Conservation (phyloP, 2,113 vertebrate genomes). For the Asarcornis scutulata region DNA sequence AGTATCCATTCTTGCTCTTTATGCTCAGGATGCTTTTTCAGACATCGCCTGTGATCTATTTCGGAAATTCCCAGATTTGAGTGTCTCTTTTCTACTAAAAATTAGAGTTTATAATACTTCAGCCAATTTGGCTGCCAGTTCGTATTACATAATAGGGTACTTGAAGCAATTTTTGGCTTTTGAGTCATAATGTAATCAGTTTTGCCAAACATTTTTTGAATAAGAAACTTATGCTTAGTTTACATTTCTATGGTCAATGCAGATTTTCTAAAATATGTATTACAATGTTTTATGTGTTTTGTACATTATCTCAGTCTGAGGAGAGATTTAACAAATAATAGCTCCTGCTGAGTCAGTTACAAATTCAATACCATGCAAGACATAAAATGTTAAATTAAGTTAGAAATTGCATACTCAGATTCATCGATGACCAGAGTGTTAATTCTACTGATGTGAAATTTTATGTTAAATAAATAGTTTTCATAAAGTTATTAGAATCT, state of each 20-base stretch:
- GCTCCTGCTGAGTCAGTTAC: background rate
- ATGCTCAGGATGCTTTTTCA: background rate
- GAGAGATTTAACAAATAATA: background rate
- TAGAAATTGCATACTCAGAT: background rate
- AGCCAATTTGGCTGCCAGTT: background rate
- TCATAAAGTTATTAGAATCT: background rate
- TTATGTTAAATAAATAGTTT: background rate
- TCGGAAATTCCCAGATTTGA: background rate
- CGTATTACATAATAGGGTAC: background rate
- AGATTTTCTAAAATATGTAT: background rate
- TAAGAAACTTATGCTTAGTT: background rate
- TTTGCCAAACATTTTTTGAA: background rate
- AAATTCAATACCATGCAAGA: background rate
- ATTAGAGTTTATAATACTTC: background rate
- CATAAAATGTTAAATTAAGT: background rate
- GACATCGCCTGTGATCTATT: background rate
- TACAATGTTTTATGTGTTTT: background rate
- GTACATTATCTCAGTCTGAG: background rate
- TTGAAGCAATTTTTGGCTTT: constrained; percentile 11
- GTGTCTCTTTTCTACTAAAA: background rate
- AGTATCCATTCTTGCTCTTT: background rate
- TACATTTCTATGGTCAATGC: background rate
- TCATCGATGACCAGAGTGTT: background rate
- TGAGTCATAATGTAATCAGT: background rate
- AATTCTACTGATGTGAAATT: background rate